Evolutionary conservation across 2,797 vertebrate genomes (phyloP).

Genomic region (Danionella dracula): DNA sequence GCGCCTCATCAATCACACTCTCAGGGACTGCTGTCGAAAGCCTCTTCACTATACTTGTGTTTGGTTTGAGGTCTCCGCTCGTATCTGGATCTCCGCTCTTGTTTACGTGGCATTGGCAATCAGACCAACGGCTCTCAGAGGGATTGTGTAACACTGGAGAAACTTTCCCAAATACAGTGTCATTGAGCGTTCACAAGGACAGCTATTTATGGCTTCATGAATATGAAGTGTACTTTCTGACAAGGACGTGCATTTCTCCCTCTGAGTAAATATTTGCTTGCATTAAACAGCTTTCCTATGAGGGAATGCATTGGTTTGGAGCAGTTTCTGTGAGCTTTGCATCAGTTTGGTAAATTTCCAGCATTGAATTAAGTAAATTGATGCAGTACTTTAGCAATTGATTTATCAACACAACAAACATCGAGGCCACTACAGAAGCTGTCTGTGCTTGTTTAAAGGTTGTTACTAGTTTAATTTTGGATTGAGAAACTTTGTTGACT

Average conservation of each 20-base stretch:
- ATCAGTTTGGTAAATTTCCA: no score
- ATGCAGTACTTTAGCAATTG: no score
- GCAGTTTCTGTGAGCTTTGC: background rate
- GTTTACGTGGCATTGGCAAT: slow-evolving; percentile 15
- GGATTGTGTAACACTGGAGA: slow-evolving; percentile 16
- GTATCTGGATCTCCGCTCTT: background rate
- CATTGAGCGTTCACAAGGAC: slow-evolving; percentile 28
- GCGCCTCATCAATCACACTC: slow-evolving; percentile 33
- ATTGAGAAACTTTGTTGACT: no score
- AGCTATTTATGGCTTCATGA: slow-evolving; percentile 28
- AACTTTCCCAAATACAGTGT: slow-evolving; percentile 22
- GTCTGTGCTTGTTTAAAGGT: no score
- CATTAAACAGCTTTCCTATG: background rate
- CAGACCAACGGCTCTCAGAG: slow-evolving; percentile 3
- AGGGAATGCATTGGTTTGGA: background rate
- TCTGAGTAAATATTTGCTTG: slow-evolving; percentile 13
- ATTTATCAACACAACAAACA: no score
- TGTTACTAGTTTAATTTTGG: no score
- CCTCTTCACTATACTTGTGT: slow-evolving; percentile 10
- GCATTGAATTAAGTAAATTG: no score
- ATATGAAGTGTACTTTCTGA: slow-evolving; percentile 21
- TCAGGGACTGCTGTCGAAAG: slow-evolving; percentile 19
- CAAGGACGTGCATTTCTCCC: slow-evolving; percentile 15
- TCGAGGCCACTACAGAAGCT: no score
- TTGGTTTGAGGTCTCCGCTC: slow-evolving; percentile 2